These are phyloP conservation scores for Sminthopsis crassicaudata DNA, from an alignment of 2,113 vertebrate species.

Conservation along the genomic window DNA sequence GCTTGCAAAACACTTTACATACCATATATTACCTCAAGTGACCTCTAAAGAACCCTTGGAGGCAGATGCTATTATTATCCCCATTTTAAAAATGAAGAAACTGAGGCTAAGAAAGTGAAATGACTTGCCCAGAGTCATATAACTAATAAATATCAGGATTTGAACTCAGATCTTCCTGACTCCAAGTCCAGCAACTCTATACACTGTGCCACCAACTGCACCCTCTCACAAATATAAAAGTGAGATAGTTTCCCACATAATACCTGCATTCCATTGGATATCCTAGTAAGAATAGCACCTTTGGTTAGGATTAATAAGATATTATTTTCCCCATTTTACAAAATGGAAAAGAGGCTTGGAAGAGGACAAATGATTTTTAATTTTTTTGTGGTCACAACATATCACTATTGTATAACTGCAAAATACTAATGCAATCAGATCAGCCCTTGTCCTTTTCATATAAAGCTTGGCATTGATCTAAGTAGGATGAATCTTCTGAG, in stretches of 20 bases:
- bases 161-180: neutral
- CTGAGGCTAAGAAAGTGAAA: neutral
- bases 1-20: neutral
- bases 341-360: neutral
- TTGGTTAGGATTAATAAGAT: neutral
- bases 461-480: neutral
- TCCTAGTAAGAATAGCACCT: neutral
- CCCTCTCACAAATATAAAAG: neutral
- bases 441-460: neutral
- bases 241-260: neutral
- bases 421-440: neutral
- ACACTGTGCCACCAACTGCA: neutral
- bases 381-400: neutral
- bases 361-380: neutral
- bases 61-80: neutral
- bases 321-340: neutral
- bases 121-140: neutral
- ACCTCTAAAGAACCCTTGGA: neutral
- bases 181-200: neutral
- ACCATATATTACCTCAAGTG: neutral
- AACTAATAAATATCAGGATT: neutral
- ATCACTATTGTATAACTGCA: neutral
- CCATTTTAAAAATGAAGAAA: neutral
- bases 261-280: neutral
- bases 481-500: neutral